Conservation (phyloP, 2,888 invertebrate species). For the Bedellia somnulentella region DNA sequence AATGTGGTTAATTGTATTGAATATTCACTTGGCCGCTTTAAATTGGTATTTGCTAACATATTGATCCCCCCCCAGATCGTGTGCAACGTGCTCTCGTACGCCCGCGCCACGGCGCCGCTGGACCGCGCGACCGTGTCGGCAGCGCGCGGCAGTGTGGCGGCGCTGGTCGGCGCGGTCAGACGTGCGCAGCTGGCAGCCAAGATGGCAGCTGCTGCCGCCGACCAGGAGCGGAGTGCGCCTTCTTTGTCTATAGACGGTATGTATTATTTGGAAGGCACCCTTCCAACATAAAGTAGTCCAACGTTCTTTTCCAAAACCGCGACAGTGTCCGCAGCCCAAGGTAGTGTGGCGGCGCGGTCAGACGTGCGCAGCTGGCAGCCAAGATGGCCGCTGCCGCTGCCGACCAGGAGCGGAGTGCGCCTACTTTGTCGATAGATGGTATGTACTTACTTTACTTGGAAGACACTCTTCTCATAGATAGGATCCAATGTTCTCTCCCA, state of each 20-base stretch:
- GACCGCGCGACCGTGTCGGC: conserved; percentile 36
- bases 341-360: conserved; percentile 14
- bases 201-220: conserved; percentile 25
- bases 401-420: conserved; percentile 30
- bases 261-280: background rate
- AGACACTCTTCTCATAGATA: background rate
- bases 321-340: conserved; percentile 21
- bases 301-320: too few relatives aligned
- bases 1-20: too few relatives aligned
- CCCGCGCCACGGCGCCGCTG: conserved; percentile 66
- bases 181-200: conserved; percentile 24
- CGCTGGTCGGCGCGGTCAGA: conserved; percentile 15
- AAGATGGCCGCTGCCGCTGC: conserved; percentile 30
- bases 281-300: too few relatives aligned
- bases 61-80: conserved; percentile 64
- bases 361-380: conserved; percentile 19
- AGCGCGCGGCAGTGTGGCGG: conserved; percentile 14
- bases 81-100: conserved; percentile 71
- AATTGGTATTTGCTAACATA: too few relatives aligned
- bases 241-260: conserved; percentile 33
- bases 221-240: conserved; percentile 29
- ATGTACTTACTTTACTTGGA: conserved; percentile 2
- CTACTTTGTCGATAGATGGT: conserved; percentile 35
- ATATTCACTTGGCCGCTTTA: too few relatives aligned
- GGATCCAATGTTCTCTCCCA: too few relatives aligned